Evolutionary conservation across 2,797 vertebrate genomes (phyloP).

Genomic region (Oreortyx pictus): DNA sequence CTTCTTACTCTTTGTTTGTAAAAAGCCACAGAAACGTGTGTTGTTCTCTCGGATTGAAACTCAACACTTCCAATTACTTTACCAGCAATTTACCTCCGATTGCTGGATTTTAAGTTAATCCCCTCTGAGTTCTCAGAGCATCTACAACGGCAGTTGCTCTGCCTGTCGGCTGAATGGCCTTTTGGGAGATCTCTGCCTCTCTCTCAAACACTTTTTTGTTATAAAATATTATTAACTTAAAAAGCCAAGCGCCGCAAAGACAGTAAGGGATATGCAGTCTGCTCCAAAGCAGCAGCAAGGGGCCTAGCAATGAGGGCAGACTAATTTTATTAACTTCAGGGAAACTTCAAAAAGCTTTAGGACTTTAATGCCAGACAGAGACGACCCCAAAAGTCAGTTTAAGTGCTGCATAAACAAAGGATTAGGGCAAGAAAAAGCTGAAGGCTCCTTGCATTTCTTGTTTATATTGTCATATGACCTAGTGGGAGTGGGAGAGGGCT

Average conservation of each 20-base stretch:
- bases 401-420: slow-evolving; percentile 82
- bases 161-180: slow-evolving; percentile 58
- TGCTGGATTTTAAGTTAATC: slow-evolving; percentile 54
- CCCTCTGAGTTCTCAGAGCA: slow-evolving; percentile 55
- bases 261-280: slow-evolving; percentile 56
- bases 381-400: slow-evolving; percentile 79
- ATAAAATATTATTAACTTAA: slow-evolving; percentile 74
- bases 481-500: slow-evolving; percentile 62
- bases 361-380: slow-evolving; percentile 79
- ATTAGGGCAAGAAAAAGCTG: slow-evolving; percentile 73
- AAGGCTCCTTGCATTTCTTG: slow-evolving; percentile 74
- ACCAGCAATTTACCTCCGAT: slow-evolving; percentile 71
- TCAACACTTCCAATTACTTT: slow-evolving; percentile 53
- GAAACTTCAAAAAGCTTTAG: slow-evolving; percentile 83
- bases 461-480: slow-evolving; percentile 77
- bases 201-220: slow-evolving; percentile 28
- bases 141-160: slow-evolving; percentile 51
- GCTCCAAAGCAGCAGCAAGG: slow-evolving; percentile 71
- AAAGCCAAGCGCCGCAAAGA: slow-evolving; percentile 63
- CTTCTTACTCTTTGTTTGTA: neutral
- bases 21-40: neutral
- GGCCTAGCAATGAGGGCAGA: slow-evolving; percentile 74
- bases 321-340: slow-evolving; percentile 83
- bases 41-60: slow-evolving; percentile 37
- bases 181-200: slow-evolving; percentile 49